phyloP scores from a whole-genome alignment of 2,888 invertebrate species.

The Acanthosepion lycidas region DNA sequence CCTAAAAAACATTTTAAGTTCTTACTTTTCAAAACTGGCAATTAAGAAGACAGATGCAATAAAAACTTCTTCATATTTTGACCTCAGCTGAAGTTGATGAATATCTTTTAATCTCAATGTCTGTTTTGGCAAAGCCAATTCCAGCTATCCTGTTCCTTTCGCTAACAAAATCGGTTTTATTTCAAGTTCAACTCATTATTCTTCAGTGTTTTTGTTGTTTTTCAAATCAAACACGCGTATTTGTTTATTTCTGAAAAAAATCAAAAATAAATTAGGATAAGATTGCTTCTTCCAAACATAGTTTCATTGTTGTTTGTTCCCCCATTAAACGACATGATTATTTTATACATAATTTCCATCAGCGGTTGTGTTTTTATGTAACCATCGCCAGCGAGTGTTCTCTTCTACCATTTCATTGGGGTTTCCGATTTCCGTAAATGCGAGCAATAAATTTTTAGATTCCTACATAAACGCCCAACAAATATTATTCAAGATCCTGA shows the following conservation, averaged over 20 bases:
- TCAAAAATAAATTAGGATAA: neutral
- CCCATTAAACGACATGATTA: neutral
- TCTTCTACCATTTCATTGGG: neutral
- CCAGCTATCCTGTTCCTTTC: too few species aligned
- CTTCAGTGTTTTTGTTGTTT: neutral
- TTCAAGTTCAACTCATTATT: neutral
- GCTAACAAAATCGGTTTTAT: neutral
- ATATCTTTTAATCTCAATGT: too few species aligned
- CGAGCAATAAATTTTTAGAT: too few species aligned
- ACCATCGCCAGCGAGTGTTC: neutral
- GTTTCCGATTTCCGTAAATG: too few species aligned
- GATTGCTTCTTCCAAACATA: neutral
- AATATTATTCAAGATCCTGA: too few species aligned
- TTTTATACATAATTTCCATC: neutral
- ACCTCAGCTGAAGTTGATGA: too few species aligned
- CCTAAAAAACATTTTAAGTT: too few species aligned
- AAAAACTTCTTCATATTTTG: too few species aligned
- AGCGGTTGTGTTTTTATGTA: neutral
- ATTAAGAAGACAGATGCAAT: too few species aligned
- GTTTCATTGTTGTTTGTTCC: neutral
- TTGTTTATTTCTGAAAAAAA: neutral
- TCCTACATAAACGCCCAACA: too few species aligned
- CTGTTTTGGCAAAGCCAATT: too few species aligned
- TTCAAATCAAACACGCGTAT: neutral
- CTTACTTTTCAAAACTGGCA: too few species aligned